Evolutionary conservation across 2,113 vertebrate genomes (phyloP).

Genomic region (Semicossyphus pulcher): DNA sequence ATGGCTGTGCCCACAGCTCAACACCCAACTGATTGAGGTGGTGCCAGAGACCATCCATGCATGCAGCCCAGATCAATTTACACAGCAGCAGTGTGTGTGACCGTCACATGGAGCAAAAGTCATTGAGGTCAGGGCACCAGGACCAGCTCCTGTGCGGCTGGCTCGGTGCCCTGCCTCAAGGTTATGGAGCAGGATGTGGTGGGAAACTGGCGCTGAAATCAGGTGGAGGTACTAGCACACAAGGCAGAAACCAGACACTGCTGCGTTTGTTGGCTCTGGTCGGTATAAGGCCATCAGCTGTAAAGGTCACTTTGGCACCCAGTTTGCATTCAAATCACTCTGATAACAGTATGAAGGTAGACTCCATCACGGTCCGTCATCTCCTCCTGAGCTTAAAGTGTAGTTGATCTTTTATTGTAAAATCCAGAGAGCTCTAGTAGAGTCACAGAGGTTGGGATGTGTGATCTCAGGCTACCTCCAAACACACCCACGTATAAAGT

Average conservation of each 20-base stretch:
- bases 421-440: conserved; percentile 7
- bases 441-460: conserved; percentile 13
- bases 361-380: not conserved
- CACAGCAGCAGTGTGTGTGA: conserved; percentile 26
- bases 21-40: conserved; percentile 48
- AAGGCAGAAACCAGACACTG: conserved; percentile 30
- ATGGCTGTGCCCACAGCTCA: conserved; percentile 33
- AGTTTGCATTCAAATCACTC: conserved; percentile 48
- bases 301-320: conserved; percentile 63
- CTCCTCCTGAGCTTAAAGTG: not conserved
- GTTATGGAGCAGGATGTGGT: conserved; percentile 46
- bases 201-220: conserved; percentile 27
- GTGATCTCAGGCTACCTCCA: conserved; percentile 3
- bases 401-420: not conserved
- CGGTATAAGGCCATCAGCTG: conserved; percentile 24
- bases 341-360: conserved; percentile 2
- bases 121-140: conserved; percentile 51
- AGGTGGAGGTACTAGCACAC: conserved; percentile 39
- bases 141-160: conserved; percentile 25
- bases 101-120: conserved; percentile 60
- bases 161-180: conserved; percentile 63
- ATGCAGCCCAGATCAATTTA: conserved; percentile 24
- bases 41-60: conserved; percentile 54
- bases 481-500: conserved; percentile 28
- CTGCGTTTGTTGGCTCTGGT: conserved; percentile 35